Conservation (phyloP, 2,113 vertebrate genomes). For the Arothron firmamentum region DNA sequence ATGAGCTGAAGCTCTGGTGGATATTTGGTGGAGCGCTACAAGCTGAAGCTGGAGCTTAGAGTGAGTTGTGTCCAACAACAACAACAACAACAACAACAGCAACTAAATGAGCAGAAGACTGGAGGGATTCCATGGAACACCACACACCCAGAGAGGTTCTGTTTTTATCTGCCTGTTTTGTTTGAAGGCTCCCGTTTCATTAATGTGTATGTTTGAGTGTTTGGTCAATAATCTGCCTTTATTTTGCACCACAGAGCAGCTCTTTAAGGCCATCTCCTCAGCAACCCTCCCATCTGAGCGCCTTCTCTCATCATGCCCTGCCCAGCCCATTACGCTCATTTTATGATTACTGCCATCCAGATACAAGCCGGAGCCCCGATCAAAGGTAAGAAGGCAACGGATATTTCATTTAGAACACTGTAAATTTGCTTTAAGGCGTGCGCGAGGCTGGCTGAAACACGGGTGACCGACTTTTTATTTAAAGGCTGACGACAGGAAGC, state of each 20-base stretch:
- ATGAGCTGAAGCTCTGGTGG: too few relatives aligned
- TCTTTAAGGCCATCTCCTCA: slow-evolving; percentile 18
- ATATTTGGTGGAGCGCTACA: too few relatives aligned
- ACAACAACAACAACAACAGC: too few relatives aligned
- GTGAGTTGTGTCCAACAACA: too few relatives aligned
- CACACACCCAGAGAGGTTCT: too few relatives aligned
- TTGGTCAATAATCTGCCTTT: too few relatives aligned
- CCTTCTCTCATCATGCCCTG: slow-evolving; percentile 25
- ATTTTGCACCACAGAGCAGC: slow-evolving; percentile 3
- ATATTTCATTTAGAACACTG: background rate
- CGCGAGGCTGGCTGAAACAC: background rate
- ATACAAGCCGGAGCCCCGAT: background rate
- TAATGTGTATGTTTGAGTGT: too few relatives aligned
- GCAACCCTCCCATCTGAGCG: slow-evolving; percentile 13
- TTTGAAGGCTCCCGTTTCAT: too few relatives aligned
- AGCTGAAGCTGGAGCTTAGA: too few relatives aligned
- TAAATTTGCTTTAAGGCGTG: background rate
- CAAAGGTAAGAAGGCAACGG: slow-evolving; percentile 21
- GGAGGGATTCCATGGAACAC: too few relatives aligned
- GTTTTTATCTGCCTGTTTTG: too few relatives aligned
- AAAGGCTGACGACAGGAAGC: background rate
- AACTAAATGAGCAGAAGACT: too few relatives aligned
- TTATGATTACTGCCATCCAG: slow-evolving; percentile 14
- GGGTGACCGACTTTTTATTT: background rate
- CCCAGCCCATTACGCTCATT: slow-evolving; percentile 1